Evolutionary conservation across 2,113 vertebrate genomes (phyloP).

Genomic region (Potamarius usumacintae): DNA sequence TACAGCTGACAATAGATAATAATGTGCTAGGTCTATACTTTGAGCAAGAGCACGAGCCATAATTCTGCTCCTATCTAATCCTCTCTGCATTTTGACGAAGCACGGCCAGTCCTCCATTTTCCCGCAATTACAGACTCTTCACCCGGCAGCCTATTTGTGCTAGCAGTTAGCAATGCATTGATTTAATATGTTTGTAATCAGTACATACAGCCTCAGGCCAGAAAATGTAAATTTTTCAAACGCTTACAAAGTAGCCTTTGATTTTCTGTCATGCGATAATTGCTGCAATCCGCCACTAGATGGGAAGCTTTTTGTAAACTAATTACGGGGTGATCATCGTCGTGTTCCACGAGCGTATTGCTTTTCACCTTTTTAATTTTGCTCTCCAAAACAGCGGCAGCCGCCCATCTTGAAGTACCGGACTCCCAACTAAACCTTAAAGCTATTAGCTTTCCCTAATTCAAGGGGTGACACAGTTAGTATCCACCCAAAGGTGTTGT

Average conservation of each 20-base stretch:
- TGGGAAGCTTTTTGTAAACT: slow-evolving; percentile 98
- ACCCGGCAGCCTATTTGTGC: slow-evolving; percentile 74
- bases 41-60: slow-evolving; percentile 32
- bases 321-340: slow-evolving; percentile 99
- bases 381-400: slow-evolving; percentile 57
- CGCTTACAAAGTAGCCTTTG: slow-evolving; percentile 94
- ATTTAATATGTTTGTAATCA: slow-evolving; percentile 99
- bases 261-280: slow-evolving; percentile 98
- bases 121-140: slow-evolving; percentile 74
- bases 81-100: slow-evolving; percentile 66
- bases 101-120: slow-evolving; percentile 49
- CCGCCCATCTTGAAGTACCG: slow-evolving; percentile 76
- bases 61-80: slow-evolving; percentile 45
- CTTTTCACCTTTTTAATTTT: slow-evolving; percentile 90
- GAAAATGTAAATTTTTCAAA: slow-evolving; percentile 97
- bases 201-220: slow-evolving; percentile 95
- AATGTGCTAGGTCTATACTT: slow-evolving; percentile 29
- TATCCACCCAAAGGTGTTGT: slow-evolving; percentile 95
- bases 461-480: slow-evolving; percentile 87
- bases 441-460: slow-evolving; percentile 88
- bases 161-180: slow-evolving; percentile 94
- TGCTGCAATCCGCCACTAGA: slow-evolving; percentile 98
- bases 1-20: slow-evolving; percentile 31
- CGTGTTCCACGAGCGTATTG: slow-evolving; percentile 85
- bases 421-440: slow-evolving; percentile 77